Percentiles rank a stretch among this genome's conserved stretches.
These are phyloP conservation scores for Campylomormyrus tamandua DNA, from an alignment of 2,113 vertebrate species.

Conservation along the genomic window DNA sequence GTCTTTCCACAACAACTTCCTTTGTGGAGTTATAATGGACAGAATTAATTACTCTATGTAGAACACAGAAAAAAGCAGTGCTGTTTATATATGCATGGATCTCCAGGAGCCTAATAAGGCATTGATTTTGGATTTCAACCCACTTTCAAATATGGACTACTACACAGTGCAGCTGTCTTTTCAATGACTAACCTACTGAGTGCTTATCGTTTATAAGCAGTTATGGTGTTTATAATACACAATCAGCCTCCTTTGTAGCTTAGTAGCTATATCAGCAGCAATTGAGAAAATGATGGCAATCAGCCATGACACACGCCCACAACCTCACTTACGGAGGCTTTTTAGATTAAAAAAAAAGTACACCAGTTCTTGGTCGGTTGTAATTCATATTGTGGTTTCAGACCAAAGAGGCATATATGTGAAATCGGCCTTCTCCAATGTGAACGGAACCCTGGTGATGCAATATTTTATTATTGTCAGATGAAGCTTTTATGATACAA, in stretches of 20 bases:
- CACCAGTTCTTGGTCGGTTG: neutral
- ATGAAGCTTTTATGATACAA: neutral
- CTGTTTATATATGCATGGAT: neutral
- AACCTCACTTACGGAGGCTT: neutral
- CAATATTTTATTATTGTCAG: neutral
- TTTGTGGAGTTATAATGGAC: neutral
- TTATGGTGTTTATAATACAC: neutral
- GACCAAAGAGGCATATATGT: neutral
- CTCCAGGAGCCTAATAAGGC: neutral
- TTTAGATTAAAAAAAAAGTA: neutral
- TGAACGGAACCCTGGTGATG: neutral
- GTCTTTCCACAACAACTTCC: neutral
- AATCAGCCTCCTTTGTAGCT: neutral
- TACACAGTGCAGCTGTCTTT: neutral
- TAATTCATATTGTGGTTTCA: neutral
- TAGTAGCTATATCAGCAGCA: neutral
- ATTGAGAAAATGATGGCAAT: neutral
- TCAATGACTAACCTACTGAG: neutral
- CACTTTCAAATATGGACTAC: neutral
- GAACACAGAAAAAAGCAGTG: neutral
- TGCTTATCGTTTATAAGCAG: neutral
- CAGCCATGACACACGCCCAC: neutral
- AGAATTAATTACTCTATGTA: neutral
- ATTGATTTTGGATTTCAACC: slow-evolving; percentile 1
- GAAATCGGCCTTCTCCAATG: neutral